These are phyloP conservation scores for Plumapathes pennacea DNA, from an alignment of 92 coral and sea anemone species.

Conservation along the genomic window DNA sequence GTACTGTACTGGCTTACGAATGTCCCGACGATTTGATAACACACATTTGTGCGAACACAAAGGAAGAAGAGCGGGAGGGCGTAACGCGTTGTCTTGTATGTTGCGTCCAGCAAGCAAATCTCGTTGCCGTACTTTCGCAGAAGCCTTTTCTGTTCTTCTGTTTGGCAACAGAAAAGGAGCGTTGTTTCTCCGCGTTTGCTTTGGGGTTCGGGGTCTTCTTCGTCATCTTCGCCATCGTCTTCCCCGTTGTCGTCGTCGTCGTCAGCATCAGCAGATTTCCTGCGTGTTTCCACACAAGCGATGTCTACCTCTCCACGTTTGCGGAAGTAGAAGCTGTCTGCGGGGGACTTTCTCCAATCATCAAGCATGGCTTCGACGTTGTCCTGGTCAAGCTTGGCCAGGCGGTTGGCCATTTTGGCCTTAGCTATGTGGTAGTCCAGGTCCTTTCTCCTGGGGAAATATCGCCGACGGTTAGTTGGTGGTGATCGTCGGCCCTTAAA, in stretches of 20 bases:
- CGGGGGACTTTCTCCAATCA: conserved; percentile 18
- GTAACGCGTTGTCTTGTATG: conserved; percentile 23
- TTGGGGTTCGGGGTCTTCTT: not conserved
- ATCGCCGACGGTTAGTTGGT: conserved; percentile 8
- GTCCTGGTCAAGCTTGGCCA: conserved; percentile 41
- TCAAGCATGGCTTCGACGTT: conserved; percentile 9
- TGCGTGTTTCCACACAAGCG: too few relatives aligned
- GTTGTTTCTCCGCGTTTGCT: not conserved
- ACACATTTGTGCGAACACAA: conserved; percentile 12
- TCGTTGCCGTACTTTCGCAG: conserved; percentile 13
- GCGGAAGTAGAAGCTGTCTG: conserved; percentile 3
- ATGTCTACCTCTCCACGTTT: not conserved
- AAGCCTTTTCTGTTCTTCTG: conserved; percentile 21
- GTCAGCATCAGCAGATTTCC: too few relatives aligned
- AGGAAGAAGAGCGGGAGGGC: conserved; percentile 41
- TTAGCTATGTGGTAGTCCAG: conserved; percentile 2
- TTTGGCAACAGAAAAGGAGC: conserved; percentile 21
- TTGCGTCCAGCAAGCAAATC: conserved; percentile 18
- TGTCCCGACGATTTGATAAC: conserved; percentile 22
- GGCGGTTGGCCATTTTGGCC: conserved; percentile 5
- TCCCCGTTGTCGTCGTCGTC: too few relatives aligned
- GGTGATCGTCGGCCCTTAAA: conserved; percentile 5
- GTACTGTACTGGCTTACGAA: conserved; percentile 20
- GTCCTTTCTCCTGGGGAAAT: conserved; percentile 31
- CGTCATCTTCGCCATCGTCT: conserved; percentile 10